Conservation (phyloP, 2,888 invertebrate genomes). For the Seladonia tumulorum region DNA sequence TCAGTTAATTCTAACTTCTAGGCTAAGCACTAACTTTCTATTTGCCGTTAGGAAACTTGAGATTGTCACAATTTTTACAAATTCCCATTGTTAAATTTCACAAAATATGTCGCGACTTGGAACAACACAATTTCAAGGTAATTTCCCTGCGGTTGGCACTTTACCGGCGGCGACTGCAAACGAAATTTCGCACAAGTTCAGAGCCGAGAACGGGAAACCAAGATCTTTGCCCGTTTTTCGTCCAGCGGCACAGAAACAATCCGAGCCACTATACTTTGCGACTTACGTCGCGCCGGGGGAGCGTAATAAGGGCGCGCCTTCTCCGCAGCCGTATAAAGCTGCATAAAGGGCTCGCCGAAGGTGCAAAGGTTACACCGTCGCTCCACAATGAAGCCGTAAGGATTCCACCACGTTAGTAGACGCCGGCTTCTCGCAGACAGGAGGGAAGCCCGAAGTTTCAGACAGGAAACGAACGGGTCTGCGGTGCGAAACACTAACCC, state of each 20-base stretch:
- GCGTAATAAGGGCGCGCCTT: constrained; percentile 15
- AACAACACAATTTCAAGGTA: not conserved
- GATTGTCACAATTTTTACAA: not conserved
- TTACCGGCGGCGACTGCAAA: no score
- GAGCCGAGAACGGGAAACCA: not conserved
- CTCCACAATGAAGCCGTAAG: constrained; percentile 53
- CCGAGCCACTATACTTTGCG: constrained; percentile 10
- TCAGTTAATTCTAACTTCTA: no score
- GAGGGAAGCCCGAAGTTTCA: constrained; percentile 38
- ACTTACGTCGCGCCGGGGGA: constrained; percentile 1
- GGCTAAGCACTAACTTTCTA: no score
- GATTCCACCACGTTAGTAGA: constrained; percentile 50
- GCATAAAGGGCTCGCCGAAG: constrained; percentile 52
- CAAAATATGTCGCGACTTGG: not conserved
- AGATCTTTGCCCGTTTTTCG: constrained; percentile 8
- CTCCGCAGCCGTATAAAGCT: constrained; percentile 59
- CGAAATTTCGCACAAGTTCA: not conserved
- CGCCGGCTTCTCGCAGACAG: constrained; percentile 40
- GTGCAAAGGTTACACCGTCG: constrained; percentile 53
- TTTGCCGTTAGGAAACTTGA: no score
- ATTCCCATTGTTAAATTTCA: not conserved
- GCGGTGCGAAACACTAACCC: not conserved
- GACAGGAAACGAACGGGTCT: constrained; percentile 16
- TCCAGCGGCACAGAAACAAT: not conserved
- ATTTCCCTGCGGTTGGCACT: not conserved